Evolutionary conservation across 1,140 invertebrate genomes (phyloP).

Genomic region (Acromyrmex heyeri): DNA sequence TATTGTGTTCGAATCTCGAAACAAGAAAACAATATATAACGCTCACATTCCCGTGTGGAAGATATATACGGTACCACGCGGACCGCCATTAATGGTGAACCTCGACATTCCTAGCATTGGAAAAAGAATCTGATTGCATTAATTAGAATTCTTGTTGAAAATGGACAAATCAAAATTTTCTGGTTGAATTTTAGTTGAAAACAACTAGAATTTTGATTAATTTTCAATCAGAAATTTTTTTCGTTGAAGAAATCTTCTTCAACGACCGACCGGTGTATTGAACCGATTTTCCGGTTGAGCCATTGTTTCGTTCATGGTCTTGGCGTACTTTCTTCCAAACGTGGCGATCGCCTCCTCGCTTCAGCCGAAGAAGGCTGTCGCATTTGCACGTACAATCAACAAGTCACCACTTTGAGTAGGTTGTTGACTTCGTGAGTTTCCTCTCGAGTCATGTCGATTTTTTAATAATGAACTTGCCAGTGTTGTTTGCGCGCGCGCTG

Average conservation of each 20-base stretch:
- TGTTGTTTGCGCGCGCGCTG: neutral
- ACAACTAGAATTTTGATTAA: too few relatives aligned
- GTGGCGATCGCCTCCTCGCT: neutral
- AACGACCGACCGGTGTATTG: slow-evolving; percentile 30
- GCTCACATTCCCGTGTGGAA: slow-evolving; percentile 42
- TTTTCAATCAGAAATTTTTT: too few relatives aligned
- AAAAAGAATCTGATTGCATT: too few relatives aligned
- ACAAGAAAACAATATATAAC: slow-evolving; percentile 16
- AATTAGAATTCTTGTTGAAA: too few relatives aligned
- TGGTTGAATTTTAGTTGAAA: too few relatives aligned
- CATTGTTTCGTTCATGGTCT: slow-evolving; percentile 70
- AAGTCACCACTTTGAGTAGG: slow-evolving; percentile 14
- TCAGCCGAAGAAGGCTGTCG: neutral
- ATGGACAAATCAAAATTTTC: too few relatives aligned
- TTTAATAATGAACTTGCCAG: neutral
- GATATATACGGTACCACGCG: neutral
- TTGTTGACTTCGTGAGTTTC: slow-evolving; percentile 28
- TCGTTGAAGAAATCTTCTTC: slow-evolving; percentile 74
- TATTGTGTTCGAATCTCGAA: neutral
- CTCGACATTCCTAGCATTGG: slow-evolving; percentile 65
- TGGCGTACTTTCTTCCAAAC: slow-evolving; percentile 6
- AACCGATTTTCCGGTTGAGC: slow-evolving; percentile 76
- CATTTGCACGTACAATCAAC: slow-evolving; percentile 18
- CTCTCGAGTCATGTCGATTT: slow-evolving; percentile 9
- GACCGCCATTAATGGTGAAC: slow-evolving; percentile 61